These are phyloP conservation scores for Drosophila silvestris DNA, from an alignment of 2,888 invertebrate species.

Conservation along the genomic window DNA sequence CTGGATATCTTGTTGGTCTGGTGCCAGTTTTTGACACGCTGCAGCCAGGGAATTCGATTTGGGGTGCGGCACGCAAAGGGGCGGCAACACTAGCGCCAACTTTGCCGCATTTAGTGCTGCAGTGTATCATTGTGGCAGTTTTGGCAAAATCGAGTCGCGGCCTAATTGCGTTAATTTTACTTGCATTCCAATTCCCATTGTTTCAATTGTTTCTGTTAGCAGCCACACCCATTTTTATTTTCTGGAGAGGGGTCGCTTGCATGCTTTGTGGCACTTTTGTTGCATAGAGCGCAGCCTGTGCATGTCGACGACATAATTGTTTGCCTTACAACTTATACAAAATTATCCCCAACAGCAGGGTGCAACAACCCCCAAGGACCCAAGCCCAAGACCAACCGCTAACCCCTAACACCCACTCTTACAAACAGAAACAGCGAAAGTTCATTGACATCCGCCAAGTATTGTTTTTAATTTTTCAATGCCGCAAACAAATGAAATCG, in stretches of 20 bases:
- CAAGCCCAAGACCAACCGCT: not conserved
- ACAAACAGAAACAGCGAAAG: not conserved
- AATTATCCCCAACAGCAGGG: constrained; percentile 57
- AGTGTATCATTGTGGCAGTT: constrained; percentile 55
- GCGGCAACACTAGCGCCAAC: constrained; percentile 23
- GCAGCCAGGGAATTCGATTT: constrained; percentile 65
- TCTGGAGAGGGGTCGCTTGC: constrained; percentile 41
- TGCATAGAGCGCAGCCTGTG: constrained; percentile 38
- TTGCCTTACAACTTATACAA: constrained; percentile 61
- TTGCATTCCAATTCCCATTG: constrained; percentile 66
- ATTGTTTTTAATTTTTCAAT: constrained; percentile 23
- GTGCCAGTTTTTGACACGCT: constrained; percentile 70
- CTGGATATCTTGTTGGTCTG: constrained; percentile 14
- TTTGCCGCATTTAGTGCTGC: constrained; percentile 52
- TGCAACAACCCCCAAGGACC: constrained; percentile 45
- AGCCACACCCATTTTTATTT: constrained; percentile 47
- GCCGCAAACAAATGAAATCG: not conserved
- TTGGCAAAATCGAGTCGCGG: constrained; percentile 48
- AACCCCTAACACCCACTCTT: not conserved
- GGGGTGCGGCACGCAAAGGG: constrained; percentile 64
- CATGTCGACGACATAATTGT: constrained; percentile 79
- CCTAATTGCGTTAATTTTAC: constrained; percentile 81
- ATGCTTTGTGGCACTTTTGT: constrained; percentile 72
- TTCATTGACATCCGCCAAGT: constrained; percentile 40
- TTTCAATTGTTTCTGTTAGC: constrained; percentile 48